Base-by-base conservation (phyloP, 2,888 invertebrate genomes). In the Steinernema hermaphroditum region DNA sequence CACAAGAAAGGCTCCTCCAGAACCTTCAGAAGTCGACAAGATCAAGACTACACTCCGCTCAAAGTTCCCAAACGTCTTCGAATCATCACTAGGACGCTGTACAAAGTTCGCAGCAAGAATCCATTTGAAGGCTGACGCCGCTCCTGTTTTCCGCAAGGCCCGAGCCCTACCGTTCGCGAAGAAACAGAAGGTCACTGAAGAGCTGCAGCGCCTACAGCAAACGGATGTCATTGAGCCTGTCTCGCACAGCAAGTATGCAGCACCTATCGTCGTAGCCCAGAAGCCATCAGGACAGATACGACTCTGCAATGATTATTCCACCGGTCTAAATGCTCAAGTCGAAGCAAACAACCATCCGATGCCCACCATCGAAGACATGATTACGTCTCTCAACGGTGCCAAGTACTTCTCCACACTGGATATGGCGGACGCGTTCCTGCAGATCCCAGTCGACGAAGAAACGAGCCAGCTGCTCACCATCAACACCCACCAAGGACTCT, bases 401-500 rank as follows among this genome's bases (percentile, higher is more conserved):
- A 34, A 34, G 19, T 27, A 71, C 43, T 81, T 80, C 76, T 72
- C 77, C 2, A 73, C 75, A 70, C 62, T 81, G 34, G 82, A 81
- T 69, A 50, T 82, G 19, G 49, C 76, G 2, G 80, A 80, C 9
- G 82, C 81, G 1, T 82, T 80, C 54, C 76, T 82, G 0, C 81
- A 82, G 41, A 37, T 82, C 1, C 73, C 73, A 41, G 19, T 81
- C 34, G 77, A 75, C 22, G 78, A 77, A 0, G 71, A 74, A 9
- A 73, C 77, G 9, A 71, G 72, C 43, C 34, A 80, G 24, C 22
- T 77, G 1, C 44, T 76, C 2, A 70, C 72, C 0, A 79, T 82
- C 73, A 80, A 76, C 54, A 81, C 82, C 9, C 81, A 81, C 68
- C 62, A 68, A 32, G 82, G 82, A 2, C 46, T 81, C 4, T 82